phyloP scores from a whole-genome alignment of 2,888 invertebrate species.

The Trachelus troglodyta region DNA sequence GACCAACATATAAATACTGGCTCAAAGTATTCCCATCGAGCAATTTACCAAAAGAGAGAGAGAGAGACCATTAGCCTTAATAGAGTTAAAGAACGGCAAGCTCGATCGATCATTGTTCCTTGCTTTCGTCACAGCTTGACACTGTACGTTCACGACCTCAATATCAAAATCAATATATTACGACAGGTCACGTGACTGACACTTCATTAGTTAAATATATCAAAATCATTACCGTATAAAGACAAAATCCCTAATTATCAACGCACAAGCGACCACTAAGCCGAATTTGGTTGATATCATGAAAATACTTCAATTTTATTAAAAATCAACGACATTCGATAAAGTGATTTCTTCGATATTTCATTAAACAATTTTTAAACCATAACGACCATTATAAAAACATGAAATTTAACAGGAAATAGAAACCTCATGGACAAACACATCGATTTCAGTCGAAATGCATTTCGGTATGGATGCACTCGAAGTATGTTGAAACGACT shows the following conservation, averaged over 20 bases:
- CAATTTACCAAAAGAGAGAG: not conserved
- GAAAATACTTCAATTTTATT: too few species aligned
- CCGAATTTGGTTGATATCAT: not conserved
- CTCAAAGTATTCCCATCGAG: not conserved
- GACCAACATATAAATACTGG: not conserved
- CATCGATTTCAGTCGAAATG: constrained; percentile 31
- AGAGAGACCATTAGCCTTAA: not conserved
- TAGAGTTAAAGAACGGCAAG: not conserved
- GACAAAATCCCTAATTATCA: not conserved
- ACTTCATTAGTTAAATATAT: not conserved
- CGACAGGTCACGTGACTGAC: not conserved
- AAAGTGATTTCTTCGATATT: not conserved
- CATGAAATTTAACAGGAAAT: not conserved
- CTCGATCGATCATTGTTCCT: not conserved
- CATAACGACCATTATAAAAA: not conserved
- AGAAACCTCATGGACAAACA: constrained; percentile 32
- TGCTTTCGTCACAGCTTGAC: not conserved
- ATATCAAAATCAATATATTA: not conserved
- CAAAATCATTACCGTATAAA: not conserved
- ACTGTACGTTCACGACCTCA: not conserved
- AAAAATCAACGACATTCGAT: too few species aligned
- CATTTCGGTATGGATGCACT: not conserved
- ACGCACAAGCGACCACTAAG: not conserved
- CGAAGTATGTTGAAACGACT: not conserved
- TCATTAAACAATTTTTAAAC: not conserved